A percentile compares a stretch with the other conserved stretches of the same genome.
phyloP scores from a whole-genome alignment of 2,888 invertebrate species.

The Arge pagana region DNA sequence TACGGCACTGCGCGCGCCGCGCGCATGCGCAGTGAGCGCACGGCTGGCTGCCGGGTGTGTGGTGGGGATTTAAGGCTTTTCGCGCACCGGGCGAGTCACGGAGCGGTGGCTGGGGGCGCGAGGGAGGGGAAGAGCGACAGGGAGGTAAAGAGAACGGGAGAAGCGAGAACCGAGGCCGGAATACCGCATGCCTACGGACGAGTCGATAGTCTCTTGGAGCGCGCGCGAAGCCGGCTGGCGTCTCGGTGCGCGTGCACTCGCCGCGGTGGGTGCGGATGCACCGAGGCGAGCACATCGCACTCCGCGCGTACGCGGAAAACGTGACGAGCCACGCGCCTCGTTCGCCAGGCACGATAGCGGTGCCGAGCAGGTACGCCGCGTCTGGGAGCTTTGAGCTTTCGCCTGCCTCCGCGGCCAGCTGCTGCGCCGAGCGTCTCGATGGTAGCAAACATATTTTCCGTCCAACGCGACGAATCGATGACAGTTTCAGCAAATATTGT shows the following conservation, averaged over 20 bases:
- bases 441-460: too few relatives aligned
- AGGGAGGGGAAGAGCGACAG: constrained; percentile 3
- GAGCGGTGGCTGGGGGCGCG: constrained; percentile 23
- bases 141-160: constrained; percentile 10
- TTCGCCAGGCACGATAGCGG: too few relatives aligned
- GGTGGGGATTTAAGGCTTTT: constrained; percentile 20
- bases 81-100: constrained; percentile 5
- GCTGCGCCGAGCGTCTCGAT: too few relatives aligned
- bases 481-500: too few relatives aligned
- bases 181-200: constrained; percentile 33
- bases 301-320: too few relatives aligned
- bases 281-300: too few relatives aligned
- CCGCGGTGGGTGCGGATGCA: constrained; percentile 40
- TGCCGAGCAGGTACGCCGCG: too few relatives aligned
- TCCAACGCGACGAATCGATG: too few relatives aligned
- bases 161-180: constrained; percentile 14
- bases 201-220: constrained; percentile 48
- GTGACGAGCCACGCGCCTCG: too few relatives aligned
- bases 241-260: constrained; percentile 39
- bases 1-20: constrained; percentile 15
- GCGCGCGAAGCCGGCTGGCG: constrained; percentile 19
- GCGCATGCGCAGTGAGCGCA: constrained; percentile 32
- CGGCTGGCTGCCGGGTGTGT: constrained; percentile 23
- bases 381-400: too few relatives aligned
- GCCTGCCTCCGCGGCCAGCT: too few relatives aligned